These are phyloP conservation scores for Neocrepidodera transversa DNA, from an alignment of 2,888 invertebrate genomes.

Conservation along the genomic window DNA sequence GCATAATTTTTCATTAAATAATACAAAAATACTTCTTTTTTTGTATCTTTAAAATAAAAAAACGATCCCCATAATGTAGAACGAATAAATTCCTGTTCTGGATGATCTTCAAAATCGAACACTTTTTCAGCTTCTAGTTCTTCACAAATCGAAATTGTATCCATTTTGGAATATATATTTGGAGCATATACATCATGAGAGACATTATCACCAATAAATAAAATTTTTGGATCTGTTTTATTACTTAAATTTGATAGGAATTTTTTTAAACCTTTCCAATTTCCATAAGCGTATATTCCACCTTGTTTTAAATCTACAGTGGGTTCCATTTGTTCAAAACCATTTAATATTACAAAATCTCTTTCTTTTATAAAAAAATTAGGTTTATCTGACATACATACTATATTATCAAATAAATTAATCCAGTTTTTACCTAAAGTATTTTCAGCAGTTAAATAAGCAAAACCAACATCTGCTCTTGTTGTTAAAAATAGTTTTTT, in stretches of 20 bases:
- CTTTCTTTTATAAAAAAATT: conserved; percentile 70
- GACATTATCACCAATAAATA: conserved; percentile 80
- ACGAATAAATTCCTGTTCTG: conserved; percentile 62
- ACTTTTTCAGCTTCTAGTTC: conserved; percentile 71
- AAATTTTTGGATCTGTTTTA: conserved; percentile 62
- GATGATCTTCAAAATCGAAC: conserved; percentile 55
- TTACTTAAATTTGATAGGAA: conserved; percentile 59
- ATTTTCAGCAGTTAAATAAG: conserved; percentile 67
- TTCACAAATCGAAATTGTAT: conserved; percentile 74
- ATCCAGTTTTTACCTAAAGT: conserved; percentile 57
- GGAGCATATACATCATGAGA: conserved; percentile 79
- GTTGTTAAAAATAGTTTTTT: conserved; percentile 73
- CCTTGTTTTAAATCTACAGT: conserved; percentile 60
- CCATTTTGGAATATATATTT: conserved; percentile 64
- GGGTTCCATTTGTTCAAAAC: conserved; percentile 56
- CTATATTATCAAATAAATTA: conserved; percentile 58
- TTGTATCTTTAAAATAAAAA: conserved; percentile 61
- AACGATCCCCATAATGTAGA: conserved; percentile 76
- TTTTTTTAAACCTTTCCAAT: conserved; percentile 66
- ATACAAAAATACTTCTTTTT: conserved; percentile 67
- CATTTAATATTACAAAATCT: conserved; percentile 64
- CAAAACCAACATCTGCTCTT: conserved; percentile 76
- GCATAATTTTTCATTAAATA: conserved; percentile 68
- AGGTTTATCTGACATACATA: conserved; percentile 76
- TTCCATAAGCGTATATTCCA: conserved; percentile 66